Evolutionary conservation across 2,888 invertebrate genomes (phyloP).

Genomic region (Horisme vitalbata): DNA sequence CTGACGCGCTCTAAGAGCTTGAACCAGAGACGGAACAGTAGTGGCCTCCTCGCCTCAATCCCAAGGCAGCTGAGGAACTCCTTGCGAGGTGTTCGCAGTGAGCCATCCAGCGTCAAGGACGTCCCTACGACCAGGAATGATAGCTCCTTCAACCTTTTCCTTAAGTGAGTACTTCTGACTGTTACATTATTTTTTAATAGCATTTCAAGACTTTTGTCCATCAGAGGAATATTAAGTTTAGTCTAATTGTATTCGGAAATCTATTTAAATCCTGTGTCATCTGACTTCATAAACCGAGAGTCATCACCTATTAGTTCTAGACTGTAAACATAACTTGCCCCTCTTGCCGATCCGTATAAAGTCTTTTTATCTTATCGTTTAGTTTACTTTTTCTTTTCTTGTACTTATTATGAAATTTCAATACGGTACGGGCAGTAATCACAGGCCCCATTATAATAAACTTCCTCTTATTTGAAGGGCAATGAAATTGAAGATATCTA

Average conservation of each 20-base stretch:
- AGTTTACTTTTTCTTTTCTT: no score
- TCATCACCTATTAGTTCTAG: no score
- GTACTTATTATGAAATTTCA: no score
- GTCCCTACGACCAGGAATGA: constrained; percentile 76
- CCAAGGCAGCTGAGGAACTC: constrained; percentile 78
- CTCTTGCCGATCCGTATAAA: no score
- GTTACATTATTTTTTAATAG: no score
- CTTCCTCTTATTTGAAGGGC: constrained; percentile 9
- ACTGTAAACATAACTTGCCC: no score
- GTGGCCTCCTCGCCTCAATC: constrained; percentile 79
- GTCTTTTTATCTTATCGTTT: no score
- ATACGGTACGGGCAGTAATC: constrained; percentile 9
- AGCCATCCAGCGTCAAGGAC: constrained; percentile 77
- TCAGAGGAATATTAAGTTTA: no score
- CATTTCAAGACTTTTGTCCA: no score
- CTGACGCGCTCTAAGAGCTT: constrained; percentile 76
- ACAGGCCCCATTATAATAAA: constrained; percentile 5
- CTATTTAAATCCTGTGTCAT: no score
- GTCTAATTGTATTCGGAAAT: no score
- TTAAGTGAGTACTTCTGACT: constrained; percentile 61
- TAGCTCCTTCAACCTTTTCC: constrained; percentile 76
- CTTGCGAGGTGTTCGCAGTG: constrained; percentile 75
- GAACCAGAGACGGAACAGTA: constrained; percentile 75
- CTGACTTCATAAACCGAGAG: no score
- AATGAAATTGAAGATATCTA: constrained; percentile 17